Percentiles rank a stretch among this genome's conserved stretches.
Evolutionary conservation across 2,113 vertebrate species (phyloP).

Genomic region (Cichladusa arquata): DNA sequence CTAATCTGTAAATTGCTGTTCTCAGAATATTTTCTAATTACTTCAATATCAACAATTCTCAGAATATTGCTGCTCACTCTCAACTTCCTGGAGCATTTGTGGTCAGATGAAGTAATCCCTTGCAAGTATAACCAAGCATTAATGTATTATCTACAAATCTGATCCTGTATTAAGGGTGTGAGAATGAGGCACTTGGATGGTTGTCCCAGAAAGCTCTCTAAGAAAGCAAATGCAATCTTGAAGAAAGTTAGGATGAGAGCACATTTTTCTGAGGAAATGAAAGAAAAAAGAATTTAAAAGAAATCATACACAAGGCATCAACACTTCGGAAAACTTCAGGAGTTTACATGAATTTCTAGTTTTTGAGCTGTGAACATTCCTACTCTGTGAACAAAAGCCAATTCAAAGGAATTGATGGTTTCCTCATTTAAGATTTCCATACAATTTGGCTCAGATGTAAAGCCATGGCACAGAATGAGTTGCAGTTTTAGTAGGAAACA

Average conservation of each 20-base stretch:
- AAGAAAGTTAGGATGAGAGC: background rate
- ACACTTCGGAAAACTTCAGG: background rate
- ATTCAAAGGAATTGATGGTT: background rate
- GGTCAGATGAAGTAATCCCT: background rate
- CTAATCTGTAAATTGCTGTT: background rate
- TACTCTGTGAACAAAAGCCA: background rate
- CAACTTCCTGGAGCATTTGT: background rate
- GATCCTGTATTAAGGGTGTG: background rate
- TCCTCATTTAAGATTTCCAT: background rate
- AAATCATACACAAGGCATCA: background rate
- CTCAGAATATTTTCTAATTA: background rate
- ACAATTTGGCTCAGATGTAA: background rate
- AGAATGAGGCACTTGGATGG: background rate
- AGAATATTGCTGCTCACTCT: background rate
- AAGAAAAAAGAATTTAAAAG: background rate
- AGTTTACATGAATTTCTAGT: background rate
- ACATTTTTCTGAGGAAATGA: background rate
- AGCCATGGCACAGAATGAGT: background rate
- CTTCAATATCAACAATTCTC: background rate
- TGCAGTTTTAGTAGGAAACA: background rate
- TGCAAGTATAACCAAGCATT: background rate
- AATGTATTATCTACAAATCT: conserved; percentile 25
- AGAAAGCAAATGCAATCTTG: background rate
- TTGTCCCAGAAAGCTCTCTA: background rate
- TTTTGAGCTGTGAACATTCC: background rate